Evolutionary conservation across 2,888 invertebrate species (phyloP), one percentile per base, ranked within the genome.

Genomic region (Taenaris catops): DNA sequence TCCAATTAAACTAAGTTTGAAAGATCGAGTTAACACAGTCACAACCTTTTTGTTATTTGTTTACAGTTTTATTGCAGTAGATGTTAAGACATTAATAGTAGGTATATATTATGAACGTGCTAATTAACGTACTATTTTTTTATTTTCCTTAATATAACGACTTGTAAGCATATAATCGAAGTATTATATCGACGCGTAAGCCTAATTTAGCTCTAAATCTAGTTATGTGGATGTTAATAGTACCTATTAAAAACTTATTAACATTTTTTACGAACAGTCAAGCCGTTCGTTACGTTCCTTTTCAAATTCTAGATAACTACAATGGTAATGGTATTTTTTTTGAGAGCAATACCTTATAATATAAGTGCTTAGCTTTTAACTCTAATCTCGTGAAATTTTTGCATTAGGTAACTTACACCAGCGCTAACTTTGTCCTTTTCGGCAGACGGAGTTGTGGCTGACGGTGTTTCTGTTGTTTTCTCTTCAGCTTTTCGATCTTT

Each of bases 401-500:
- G 90, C 87, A 88, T 87, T 40, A 88, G 73, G 49, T 87, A 87
- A 89, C 90, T 89, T 88, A 90, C 89, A 58, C 90, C 90, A 75
- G 92, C 91, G 87, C 91, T 91, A 51, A 91, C 91, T 75, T 91
- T 91, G 55, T 92, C 91, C 53, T 90, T 89, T 38, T 88, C 87
- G 3, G 88, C 80, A 23, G 87, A 86, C 24, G 90, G 89, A 28
- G 91, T 90, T 40, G 90, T 91, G 34, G 87, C 90, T 38, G 88
- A 89, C 29, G 89, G 89, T 46, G 92, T 91, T 38, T 91, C 93
- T 41, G 91, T 90, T 55, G 92, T 92, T 67, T 92, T 94, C 57
- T 96, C 96, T 70, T 96, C 96, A 1, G 96, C 94, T 79, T 96
- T 96, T 42, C 94, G 89, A 58, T 96, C 96, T 65, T 96, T 96